Evolutionary conservation across 2,113 vertebrate genomes (phyloP).

Genomic region (Chlamydotis undulata): DNA sequence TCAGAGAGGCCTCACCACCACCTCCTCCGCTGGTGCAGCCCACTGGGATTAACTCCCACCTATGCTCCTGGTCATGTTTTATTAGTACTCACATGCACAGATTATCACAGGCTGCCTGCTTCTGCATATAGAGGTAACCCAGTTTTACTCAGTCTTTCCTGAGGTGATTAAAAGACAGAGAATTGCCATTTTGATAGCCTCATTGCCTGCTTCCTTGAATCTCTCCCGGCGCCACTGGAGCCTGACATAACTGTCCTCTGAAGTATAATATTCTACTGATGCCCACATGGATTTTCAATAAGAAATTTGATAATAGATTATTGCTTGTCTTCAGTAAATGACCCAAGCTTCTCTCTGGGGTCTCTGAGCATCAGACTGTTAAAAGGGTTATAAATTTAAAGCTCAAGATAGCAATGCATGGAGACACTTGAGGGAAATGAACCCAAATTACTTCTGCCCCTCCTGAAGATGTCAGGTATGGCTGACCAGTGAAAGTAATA

Average conservation of each 20-base stretch:
- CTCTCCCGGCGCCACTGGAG: not conserved
- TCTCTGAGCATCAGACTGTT: not conserved
- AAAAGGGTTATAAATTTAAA: not conserved
- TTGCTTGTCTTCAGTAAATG: not conserved
- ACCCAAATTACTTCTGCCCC: not conserved
- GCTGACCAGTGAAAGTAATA: not conserved
- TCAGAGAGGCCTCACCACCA: not conserved
- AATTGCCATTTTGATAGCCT: not conserved
- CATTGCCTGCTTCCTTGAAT: not conserved
- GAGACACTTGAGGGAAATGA: not conserved
- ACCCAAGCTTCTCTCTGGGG: rapidly evolving
- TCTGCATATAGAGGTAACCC: not conserved
- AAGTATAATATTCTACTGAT: not conserved
- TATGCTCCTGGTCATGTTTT: not conserved
- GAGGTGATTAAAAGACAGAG: not conserved
- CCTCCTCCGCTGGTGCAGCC: not conserved
- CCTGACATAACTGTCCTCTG: not conserved
- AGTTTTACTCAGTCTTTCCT: not conserved
- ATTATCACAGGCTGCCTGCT: not conserved
- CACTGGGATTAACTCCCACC: not conserved
- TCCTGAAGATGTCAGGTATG: not conserved
- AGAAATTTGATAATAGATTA: conserved; percentile 19
- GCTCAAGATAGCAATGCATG: not conserved
- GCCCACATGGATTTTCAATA: not conserved
- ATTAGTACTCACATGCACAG: not conserved